Evolutionary conservation across 2,797 vertebrate species (phyloP), one percentile per base, ranked within the genome.

Genomic region (Spheniscus humboldti): DNA sequence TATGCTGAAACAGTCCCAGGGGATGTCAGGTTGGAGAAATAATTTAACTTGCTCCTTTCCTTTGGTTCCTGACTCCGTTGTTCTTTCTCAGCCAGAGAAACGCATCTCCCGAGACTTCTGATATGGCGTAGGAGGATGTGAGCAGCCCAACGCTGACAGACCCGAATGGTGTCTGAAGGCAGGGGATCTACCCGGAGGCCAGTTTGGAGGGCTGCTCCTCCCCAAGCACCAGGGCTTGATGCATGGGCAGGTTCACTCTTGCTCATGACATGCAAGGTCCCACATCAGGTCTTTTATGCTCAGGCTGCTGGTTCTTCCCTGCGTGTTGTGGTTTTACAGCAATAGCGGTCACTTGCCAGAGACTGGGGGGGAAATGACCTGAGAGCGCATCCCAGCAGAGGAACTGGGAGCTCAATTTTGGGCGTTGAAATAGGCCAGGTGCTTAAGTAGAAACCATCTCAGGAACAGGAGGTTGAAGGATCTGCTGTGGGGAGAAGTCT

Each of bases 301-400:
- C 55, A 62, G 24, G 8, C 37, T 56, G 37, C 28, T 71, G 45
- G 3, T 59, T 76, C 45, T 94, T 75, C n/a, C 39, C 73, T n/a
- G 6, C 0, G 0, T 27, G 9, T 25, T 25, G 9, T 31, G 33
- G 50, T 37, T 92, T 94, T 37, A 16, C 18, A 25, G 9, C 14
- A 12, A 28, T 4, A 66, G 63, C 1, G 8, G 8, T 30, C 7
- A 2, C 47, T 41, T 23, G 7, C 17, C 8, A 20, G 59, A 41
- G n/a, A 2, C 41, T 62, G 23, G 25, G 41, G 41, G 14, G 13
- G 19, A 60, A 85, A 69, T n/a, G 28, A 67, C 20, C 57, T 37
- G n/a, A 31, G 39, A 52, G 62, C 39, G 22, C 33, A n/a, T 50
- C 72, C 35, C 66, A 79, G 56, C 24, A 45, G 76, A 67, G 45